Base-by-base conservation (phyloP, 2,888 invertebrate species). In the Parnassius glacialis region DNA sequence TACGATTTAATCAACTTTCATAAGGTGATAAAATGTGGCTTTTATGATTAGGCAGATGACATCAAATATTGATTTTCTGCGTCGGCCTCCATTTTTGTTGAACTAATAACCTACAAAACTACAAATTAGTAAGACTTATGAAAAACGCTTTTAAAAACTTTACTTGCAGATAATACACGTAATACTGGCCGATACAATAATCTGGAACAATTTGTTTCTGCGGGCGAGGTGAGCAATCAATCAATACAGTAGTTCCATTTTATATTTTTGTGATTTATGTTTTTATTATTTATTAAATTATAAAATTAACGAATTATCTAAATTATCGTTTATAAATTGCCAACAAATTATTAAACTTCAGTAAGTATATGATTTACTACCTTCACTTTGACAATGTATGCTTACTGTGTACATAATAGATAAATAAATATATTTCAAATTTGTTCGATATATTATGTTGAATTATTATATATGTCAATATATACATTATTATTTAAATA, bases 131-230 rank as follows among this genome's bases (percentile, higher is more conserved):
- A 12, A 44, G 25, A 5, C 25, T 25, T 25, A 2, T 12, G 12
- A 44, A 2, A 11, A 1, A 11, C 3, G 2, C 11, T 12, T 10
- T 1, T 3, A 44, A 7, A n/a, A 41, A 20, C 57, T 66, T 60
- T 43, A 54, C 59, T 65, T 68, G 0, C 74, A 85, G 85, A 85
- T 69, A 83, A 84, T 67, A 83, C 79, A 2, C 82, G 89, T 55
- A 74, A 74, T 42, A 76, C 83, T 1, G 81, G 82, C 5, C 83
- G 85, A 57, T 87, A 65, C 74, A 88, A 83, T 68, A 72, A 72
- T 1, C 74, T 84, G 0, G 83, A 83, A 13, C 78, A 80, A 55
- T 88, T 87, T 66, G 79, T 84, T 13, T 47, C 83, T 11, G 74
- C 78, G 2, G 74, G 70, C 64, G 79, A 81, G 78, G 87, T 88